phyloP scores from a whole-genome alignment of 2,113 vertebrate genomes.

The Potamarius usumacintae region DNA sequence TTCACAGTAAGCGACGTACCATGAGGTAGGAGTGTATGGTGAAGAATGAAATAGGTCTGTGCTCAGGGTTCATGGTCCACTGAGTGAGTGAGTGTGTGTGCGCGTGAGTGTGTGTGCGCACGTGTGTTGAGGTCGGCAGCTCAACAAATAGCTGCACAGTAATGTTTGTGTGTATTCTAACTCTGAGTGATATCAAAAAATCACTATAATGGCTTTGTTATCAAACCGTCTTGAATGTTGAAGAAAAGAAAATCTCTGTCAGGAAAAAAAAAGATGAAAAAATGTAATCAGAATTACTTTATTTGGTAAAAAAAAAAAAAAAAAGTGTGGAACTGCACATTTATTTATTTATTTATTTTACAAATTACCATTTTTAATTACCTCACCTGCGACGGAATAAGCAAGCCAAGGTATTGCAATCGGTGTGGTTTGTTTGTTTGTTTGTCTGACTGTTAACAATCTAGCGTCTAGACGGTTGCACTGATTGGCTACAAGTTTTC shows the following conservation, averaged over 20 bases:
- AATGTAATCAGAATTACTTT: background rate
- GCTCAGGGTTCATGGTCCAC: slow-evolving; percentile 3
- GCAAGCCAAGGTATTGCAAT: too few species aligned
- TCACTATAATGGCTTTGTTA: background rate
- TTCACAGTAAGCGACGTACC: slow-evolving; percentile 6
- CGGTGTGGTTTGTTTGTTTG: too few species aligned
- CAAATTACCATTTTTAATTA: background rate
- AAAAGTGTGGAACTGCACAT: background rate
- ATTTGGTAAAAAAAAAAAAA: background rate
- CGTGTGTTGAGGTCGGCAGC: background rate
- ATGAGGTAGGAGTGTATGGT: slow-evolving; percentile 13
- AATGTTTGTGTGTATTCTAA: background rate
- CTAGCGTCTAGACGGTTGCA: too few species aligned
- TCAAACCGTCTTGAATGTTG: background rate
- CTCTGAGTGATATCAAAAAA: background rate
- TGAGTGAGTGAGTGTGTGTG: background rate
- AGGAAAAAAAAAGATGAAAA: background rate
- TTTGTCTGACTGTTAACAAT: too few species aligned
- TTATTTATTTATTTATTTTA: background rate
- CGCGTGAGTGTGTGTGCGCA: background rate
- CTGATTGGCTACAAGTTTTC: too few species aligned
- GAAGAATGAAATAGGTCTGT: slow-evolving; percentile 15
- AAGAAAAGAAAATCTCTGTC: background rate
- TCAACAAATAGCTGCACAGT: slow-evolving; percentile 20
- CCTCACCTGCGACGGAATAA: too few species aligned